Conservation (phyloP, 2,888 invertebrate genomes). For the Drosophila flavopinicola region DNA sequence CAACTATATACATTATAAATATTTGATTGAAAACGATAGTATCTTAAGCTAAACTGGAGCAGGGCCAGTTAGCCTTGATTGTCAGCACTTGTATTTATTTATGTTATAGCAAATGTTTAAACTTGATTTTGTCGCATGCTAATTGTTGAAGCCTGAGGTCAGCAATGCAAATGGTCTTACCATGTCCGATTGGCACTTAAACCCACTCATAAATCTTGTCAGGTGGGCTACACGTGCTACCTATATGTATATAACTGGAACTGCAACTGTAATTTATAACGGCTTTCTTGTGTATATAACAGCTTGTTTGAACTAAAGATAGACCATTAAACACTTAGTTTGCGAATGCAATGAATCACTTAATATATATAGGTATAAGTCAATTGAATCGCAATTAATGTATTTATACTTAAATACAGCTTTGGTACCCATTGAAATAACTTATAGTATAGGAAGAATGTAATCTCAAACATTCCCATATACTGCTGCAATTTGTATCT, state of each 20-base stretch:
- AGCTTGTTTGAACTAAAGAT: neutral
- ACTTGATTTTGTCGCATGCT: slow-evolving; percentile 14
- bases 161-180: slow-evolving; percentile 7
- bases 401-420: no score
- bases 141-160: slow-evolving; percentile 17
- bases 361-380: neutral
- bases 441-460: no score
- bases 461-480: no score
- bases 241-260: slow-evolving; percentile 9
- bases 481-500: no score
- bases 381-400: neutral
- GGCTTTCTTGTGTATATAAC: slow-evolving; percentile 18
- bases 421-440: no score
- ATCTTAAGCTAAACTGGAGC: slow-evolving; percentile 23
- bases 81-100: slow-evolving; percentile 3
- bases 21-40: slow-evolving; percentile 27
- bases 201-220: slow-evolving; percentile 30
- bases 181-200: slow-evolving; percentile 27
- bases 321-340: no score
- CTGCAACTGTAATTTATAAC: slow-evolving; percentile 13
- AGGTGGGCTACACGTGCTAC: slow-evolving; percentile 10
- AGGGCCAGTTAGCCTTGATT: slow-evolving; percentile 46
- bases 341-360: neutral
- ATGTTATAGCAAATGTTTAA: neutral
- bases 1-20: slow-evolving; percentile 1